These are phyloP conservation scores for Zosterops borbonicus DNA, from an alignment of 2,113 vertebrate genomes.

Conservation along the genomic window DNA sequence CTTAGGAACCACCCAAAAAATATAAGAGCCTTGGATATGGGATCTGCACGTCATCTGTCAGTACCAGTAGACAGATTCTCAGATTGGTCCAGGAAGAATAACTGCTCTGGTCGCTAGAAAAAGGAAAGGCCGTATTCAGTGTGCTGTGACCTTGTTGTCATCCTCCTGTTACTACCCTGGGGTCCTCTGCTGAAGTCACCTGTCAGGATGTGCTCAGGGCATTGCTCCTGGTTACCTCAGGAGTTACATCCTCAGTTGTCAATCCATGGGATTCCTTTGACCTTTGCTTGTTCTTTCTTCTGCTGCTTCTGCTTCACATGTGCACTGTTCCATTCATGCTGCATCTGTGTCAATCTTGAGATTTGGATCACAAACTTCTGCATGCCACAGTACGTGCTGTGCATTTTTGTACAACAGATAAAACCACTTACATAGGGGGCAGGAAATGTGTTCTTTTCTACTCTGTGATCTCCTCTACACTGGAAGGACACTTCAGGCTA, in stretches of 20 bases:
- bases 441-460: not conserved
- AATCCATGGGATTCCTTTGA: not conserved
- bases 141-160: not conserved
- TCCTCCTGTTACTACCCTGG: not conserved
- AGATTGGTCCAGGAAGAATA: not conserved
- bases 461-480: not conserved
- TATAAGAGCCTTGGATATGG: not conserved
- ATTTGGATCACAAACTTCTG: not conserved
- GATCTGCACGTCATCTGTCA: not conserved
- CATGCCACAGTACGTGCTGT: not conserved
- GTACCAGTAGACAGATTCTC: not conserved
- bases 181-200: not conserved
- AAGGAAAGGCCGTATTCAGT: not conserved
- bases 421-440: fast-evolving
- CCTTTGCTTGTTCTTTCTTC: not conserved
- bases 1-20: not conserved
- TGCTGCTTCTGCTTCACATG: not conserved
- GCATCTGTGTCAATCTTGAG: not conserved
- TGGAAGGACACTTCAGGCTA: not conserved
- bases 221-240: not conserved
- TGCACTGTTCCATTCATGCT: not conserved
- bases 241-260: not conserved
- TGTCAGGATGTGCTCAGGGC: not conserved
- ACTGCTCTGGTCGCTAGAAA: not conserved
- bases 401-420: not conserved